Conservation (phyloP, 2,888 invertebrate genomes). For the Brachylomia viminalis region DNA sequence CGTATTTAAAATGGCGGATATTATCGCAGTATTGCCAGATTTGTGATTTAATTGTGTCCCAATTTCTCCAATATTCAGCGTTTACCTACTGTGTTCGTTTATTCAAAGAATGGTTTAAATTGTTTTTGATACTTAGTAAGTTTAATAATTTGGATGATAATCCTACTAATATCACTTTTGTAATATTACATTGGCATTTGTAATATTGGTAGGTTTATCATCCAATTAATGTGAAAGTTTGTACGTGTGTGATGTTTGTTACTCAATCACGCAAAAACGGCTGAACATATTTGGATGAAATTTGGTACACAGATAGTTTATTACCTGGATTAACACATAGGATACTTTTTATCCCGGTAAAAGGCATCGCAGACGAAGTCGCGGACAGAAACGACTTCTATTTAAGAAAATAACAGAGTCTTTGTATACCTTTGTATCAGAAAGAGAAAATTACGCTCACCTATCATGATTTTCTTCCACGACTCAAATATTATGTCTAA, state of each 20-base stretch:
- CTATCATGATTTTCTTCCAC: not conserved
- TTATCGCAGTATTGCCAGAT: constrained; percentile 2
- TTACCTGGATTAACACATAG: not conserved
- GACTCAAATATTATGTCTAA: not conserved
- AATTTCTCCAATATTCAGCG: not conserved
- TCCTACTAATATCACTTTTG: too few relatives aligned
- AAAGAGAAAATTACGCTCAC: not conserved
- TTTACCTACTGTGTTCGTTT: constrained; percentile 4
- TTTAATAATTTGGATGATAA: not conserved
- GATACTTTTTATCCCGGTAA: not conserved
- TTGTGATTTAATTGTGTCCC: constrained; percentile 7
- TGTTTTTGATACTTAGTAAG: constrained; percentile 8
- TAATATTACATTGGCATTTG: too few relatives aligned
- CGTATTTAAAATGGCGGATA: constrained; percentile 16
- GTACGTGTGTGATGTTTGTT: too few relatives aligned
- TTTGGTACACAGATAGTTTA: too few relatives aligned
- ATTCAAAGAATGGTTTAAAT: not conserved
- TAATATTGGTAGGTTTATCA: too few relatives aligned
- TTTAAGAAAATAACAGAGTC: not conserved
- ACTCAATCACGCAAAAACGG: too few relatives aligned
- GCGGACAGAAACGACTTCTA: not conserved
- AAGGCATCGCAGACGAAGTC: not conserved
- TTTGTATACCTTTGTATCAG: too few relatives aligned
- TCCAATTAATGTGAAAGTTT: too few relatives aligned
- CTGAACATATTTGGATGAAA: too few relatives aligned